phyloP scores from a whole-genome alignment of 2,113 vertebrate genomes.

The Pitta sordida region DNA sequence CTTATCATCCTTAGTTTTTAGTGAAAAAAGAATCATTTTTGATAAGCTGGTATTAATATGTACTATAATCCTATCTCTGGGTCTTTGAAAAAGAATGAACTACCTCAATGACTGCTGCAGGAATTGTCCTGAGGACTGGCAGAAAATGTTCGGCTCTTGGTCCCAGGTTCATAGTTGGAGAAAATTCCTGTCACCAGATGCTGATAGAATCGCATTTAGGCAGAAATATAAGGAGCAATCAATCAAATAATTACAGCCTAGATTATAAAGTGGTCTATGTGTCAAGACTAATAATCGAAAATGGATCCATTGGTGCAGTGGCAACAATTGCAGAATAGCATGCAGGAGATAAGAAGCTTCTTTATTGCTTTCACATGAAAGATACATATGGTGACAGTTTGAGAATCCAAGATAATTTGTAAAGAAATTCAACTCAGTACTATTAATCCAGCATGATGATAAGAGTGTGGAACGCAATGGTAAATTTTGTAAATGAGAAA shows the following conservation, averaged over 20 bases:
- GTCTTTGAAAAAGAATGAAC: not conserved
- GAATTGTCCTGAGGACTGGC: not conserved
- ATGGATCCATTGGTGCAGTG: not conserved
- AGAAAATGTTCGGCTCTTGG: not conserved
- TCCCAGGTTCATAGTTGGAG: not conserved
- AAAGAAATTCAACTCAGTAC: not conserved
- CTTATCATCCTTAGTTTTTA: not conserved
- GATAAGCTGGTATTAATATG: not conserved
- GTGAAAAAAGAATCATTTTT: not conserved
- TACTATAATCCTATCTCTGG: not conserved
- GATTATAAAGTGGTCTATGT: not conserved
- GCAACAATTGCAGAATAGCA: not conserved
- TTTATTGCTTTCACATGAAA: not conserved
- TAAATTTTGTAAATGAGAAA: not conserved
- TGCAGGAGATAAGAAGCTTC: not conserved
- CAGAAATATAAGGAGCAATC: not conserved
- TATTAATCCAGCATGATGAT: not conserved
- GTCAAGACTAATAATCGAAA: constrained; percentile 5
- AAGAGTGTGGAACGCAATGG: not conserved
- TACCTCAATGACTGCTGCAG: not conserved
- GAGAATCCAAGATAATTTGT: not conserved
- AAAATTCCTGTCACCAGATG: not conserved
- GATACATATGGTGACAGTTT: not conserved
- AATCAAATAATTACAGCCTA: not conserved
- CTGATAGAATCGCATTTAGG: not conserved